Evolutionary conservation across 2,888 invertebrate genomes (phyloP).

Genomic region (Noctua janthe): DNA sequence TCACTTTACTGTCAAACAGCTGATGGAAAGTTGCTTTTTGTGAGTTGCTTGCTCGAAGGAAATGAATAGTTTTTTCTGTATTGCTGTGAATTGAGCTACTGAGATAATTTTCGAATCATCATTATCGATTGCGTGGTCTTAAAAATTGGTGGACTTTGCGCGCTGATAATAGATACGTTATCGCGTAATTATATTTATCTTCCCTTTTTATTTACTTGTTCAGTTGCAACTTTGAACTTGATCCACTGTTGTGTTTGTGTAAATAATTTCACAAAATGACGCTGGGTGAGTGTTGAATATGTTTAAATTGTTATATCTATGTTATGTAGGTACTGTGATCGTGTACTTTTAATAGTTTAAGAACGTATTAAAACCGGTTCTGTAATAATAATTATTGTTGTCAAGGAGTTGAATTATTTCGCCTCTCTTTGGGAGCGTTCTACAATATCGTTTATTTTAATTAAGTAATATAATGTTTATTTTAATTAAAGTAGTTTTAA

Average conservation of each 20-base stretch:
- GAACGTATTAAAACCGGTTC: conserved; percentile 27
- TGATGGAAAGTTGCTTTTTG: conserved; percentile 51
- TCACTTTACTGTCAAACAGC: conserved; percentile 61
- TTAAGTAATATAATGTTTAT: not conserved
- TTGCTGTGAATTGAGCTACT: conserved; percentile 8
- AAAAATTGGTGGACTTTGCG: conserved; percentile 44
- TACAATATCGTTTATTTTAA: not conserved
- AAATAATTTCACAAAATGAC: conserved; percentile 63
- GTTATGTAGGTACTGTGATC: not conserved
- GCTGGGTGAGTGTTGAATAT: conserved; percentile 64
- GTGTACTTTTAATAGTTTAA: not conserved
- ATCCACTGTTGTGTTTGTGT: conserved; percentile 43
- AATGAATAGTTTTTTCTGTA: conserved; percentile 1
- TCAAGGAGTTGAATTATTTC: conserved; percentile 7
- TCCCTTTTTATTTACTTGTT: conserved; percentile 40
- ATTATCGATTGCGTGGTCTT: conserved; percentile 22
- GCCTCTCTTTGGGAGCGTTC: not conserved
- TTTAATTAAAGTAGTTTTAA: not conserved
- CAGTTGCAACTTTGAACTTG: conserved; percentile 54
- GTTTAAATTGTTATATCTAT: conserved; percentile 7
- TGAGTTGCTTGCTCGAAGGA: not conserved
- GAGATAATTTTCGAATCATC: conserved; percentile 36
- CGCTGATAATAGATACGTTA: conserved; percentile 51
- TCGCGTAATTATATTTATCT: conserved; percentile 54
- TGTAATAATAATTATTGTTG: not conserved